Base-by-base conservation (phyloP, 2,113 vertebrate species). In the Aldabrachelys gigantea region DNA sequence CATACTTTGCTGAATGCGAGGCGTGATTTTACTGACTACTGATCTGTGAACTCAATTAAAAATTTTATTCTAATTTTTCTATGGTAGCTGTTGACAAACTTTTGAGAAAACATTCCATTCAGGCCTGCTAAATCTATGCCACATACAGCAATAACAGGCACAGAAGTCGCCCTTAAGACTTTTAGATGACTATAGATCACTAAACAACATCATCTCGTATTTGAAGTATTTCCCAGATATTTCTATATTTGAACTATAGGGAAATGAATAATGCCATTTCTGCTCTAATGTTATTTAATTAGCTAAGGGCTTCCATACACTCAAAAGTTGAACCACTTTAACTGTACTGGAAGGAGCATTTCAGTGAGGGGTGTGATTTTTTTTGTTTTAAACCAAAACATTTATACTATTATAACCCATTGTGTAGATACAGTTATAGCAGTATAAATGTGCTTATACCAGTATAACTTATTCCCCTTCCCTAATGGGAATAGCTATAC, bases 151-250 rank as follows among this genome's bases (percentile, higher is more conserved):
- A 78, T 47, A 47, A 25, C 41, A 29, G 12, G 75, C 24, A 47
- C 24, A 78, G 24, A 47, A 11, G 38, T 76, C 22, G 78, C 86
- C 47, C 25, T 38, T 88, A 56, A 84, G 93, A 87, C 24, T 41
- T 79, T 13, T 53, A 88, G 76, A 29, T 93, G 62, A 65, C 85
- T 89, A 11, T 86, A 89, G 87, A 41, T 88, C 83, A 96, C 93
- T 72, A 84, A n/a, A 57, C 56, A 56, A 92, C 91, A 44, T 44
- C 41, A 81, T 69, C 31, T 69, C 16, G 19, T 38, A 72, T 38
- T 38, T 72, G 17, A 86, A 92, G 14, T 53, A 47, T 95, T 93
- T 93, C 82, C 82, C 84, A 88, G 89, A 76, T 89, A 90, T 87
- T 94, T 78, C 50, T 81, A 9, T 75, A 54, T 0, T 0, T 92